A percentile compares a stretch with the other conserved stretches of the same genome.
These are phyloP conservation scores for Ylistrum balloti DNA, from an alignment of 1,140 invertebrate species.

Conservation along the genomic window DNA sequence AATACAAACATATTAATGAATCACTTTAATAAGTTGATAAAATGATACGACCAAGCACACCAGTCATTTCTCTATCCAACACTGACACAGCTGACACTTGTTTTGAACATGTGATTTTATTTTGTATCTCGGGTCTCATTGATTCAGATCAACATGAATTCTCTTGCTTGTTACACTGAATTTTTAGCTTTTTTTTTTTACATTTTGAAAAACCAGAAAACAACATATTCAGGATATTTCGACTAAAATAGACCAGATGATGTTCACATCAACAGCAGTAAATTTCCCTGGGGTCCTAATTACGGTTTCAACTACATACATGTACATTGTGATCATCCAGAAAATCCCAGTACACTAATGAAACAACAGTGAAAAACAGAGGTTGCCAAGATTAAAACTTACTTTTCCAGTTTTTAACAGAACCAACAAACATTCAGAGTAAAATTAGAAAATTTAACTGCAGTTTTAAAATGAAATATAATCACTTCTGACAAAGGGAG, in stretches of 20 bases:
- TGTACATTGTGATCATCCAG: neutral
- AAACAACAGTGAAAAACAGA: neutral
- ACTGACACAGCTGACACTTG: too few relatives aligned
- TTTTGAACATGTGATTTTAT: too few relatives aligned
- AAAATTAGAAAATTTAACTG: neutral
- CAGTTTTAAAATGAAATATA: neutral
- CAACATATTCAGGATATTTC: neutral
- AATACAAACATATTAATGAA: too few relatives aligned
- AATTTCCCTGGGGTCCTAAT: neutral
- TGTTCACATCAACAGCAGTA: neutral
- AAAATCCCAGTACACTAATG: neutral
- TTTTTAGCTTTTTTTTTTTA: too few relatives aligned
- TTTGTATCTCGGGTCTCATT: too few relatives aligned
- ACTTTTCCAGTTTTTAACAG: neutral
- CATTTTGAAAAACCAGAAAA: too few relatives aligned
- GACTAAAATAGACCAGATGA: neutral
- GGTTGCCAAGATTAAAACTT: neutral
- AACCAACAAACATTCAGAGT: neutral
- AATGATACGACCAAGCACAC: too few relatives aligned
- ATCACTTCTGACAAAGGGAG: neutral
- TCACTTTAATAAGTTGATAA: too few relatives aligned
- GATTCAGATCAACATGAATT: too few relatives aligned
- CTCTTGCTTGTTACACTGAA: too few relatives aligned
- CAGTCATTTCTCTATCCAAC: too few relatives aligned
- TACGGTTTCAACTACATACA: neutral